A percentile compares a stretch with the other conserved stretches of the same genome.
Conservation (phyloP, 2,888 invertebrate genomes). For the Pammene aurita region DNA sequence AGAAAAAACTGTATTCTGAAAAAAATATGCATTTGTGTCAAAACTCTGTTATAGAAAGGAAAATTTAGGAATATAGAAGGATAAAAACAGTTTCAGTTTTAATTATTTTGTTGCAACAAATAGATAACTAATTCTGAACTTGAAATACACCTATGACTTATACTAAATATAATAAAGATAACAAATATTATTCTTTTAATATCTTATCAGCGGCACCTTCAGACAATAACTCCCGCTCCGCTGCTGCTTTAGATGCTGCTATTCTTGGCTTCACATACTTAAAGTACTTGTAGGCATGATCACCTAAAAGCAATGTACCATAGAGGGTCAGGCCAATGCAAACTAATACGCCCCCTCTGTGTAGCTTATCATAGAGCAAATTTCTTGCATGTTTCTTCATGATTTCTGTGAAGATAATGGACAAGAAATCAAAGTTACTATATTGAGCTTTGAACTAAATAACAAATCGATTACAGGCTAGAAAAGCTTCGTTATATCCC, state of each 20-base stretch:
- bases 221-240: slow-evolving; percentile 72
- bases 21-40: no score
- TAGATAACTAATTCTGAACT: slow-evolving; percentile 13
- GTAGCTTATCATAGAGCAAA: slow-evolving; percentile 74
- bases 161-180: slow-evolving; percentile 39
- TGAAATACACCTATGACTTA: slow-evolving; percentile 38
- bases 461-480: background rate
- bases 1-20: no score
- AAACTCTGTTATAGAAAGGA: background rate
- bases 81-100: slow-evolving; percentile 7
- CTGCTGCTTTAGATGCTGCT: slow-evolving; percentile 63
- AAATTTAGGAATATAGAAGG: background rate
- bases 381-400: slow-evolving; percentile 76
- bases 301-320: slow-evolving; percentile 60
- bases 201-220: slow-evolving; percentile 78
- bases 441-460: background rate
- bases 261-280: slow-evolving; percentile 72
- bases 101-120: slow-evolving; percentile 19
- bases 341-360: slow-evolving; percentile 71
- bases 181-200: slow-evolving; percentile 49
- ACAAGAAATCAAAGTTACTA: background rate
- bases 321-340: slow-evolving; percentile 75
- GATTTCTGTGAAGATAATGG: slow-evolving; percentile 50
- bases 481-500: background rate
- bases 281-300: slow-evolving; percentile 73